phyloP scores from a whole-genome alignment of 2,888 invertebrate species.

The Dynastes tityus region DNA sequence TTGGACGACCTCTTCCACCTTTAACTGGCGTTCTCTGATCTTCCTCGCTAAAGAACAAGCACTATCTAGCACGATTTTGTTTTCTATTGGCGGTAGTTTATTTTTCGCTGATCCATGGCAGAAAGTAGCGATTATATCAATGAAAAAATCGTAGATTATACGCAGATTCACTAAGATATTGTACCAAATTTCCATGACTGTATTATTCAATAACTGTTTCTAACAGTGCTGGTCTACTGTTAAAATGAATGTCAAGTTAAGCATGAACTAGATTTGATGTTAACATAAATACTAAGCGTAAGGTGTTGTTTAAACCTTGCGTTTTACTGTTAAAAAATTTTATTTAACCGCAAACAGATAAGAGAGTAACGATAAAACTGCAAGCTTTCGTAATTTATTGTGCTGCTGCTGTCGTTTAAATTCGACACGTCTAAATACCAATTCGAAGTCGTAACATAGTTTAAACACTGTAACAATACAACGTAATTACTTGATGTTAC shows the following conservation, averaged over 20 bases:
- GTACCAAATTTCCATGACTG: background rate
- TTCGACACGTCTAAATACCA: background rate
- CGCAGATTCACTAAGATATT: background rate
- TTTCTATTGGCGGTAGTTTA: background rate
- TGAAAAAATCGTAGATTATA: background rate
- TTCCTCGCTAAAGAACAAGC: slow-evolving; percentile 80
- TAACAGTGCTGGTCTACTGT: no score
- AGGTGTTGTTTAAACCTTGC: no score
- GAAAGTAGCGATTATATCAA: background rate
- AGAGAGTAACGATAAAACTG: slow-evolving; percentile 3
- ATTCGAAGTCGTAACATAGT: background rate
- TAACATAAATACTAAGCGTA: background rate
- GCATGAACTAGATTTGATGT: no score
- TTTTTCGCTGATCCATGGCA: slow-evolving; percentile 12
- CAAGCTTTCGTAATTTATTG: background rate
- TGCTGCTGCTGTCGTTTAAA: background rate
- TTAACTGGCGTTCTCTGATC: slow-evolving; percentile 77
- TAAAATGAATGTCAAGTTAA: no score
- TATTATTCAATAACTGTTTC: no score
- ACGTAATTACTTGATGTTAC: background rate
- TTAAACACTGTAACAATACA: background rate
- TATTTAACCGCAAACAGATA: slow-evolving; percentile 5
- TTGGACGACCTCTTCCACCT: slow-evolving; percentile 80
- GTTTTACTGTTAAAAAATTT: no score
- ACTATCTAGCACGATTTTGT: slow-evolving; percentile 71